Evolutionary conservation across 2,888 invertebrate species (phyloP).

Genomic region (Lasioglossum malachurum): DNA sequence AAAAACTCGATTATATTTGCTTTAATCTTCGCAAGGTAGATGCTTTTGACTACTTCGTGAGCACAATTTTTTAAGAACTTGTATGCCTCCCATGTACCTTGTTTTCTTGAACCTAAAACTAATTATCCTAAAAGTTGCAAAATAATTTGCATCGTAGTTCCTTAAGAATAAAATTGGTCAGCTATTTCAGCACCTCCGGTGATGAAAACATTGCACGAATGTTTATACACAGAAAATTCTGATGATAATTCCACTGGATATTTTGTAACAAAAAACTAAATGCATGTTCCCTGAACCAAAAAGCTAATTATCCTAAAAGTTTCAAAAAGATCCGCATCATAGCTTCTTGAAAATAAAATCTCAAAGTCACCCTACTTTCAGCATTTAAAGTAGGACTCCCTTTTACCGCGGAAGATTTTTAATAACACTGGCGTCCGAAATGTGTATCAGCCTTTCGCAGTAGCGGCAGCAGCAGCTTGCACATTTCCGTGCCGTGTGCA

Average conservation of each 20-base stretch:
- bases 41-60: background rate
- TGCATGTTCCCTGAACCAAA: too few species aligned
- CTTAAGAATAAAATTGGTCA: background rate
- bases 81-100: too few species aligned
- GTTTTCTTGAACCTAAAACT: background rate
- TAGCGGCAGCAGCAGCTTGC: background rate
- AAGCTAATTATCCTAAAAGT: background rate
- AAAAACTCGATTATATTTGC: background rate
- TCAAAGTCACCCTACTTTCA: background rate
- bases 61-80: background rate
- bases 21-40: background rate
- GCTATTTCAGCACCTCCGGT: background rate
- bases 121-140: background rate
- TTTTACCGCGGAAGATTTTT: background rate
- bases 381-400: background rate
- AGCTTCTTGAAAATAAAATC: background rate
- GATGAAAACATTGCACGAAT: background rate
- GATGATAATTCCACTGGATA: background rate
- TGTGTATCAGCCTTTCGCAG: background rate
- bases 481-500: background rate
- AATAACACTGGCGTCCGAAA: background rate
- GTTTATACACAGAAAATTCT: background rate
- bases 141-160: background rate
- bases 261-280: background rate
- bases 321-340: background rate